Evolutionary conservation across 1,140 invertebrate genomes (phyloP), one percentile per base, ranked within the genome.

Genomic region (Drosophila arizonae): DNA sequence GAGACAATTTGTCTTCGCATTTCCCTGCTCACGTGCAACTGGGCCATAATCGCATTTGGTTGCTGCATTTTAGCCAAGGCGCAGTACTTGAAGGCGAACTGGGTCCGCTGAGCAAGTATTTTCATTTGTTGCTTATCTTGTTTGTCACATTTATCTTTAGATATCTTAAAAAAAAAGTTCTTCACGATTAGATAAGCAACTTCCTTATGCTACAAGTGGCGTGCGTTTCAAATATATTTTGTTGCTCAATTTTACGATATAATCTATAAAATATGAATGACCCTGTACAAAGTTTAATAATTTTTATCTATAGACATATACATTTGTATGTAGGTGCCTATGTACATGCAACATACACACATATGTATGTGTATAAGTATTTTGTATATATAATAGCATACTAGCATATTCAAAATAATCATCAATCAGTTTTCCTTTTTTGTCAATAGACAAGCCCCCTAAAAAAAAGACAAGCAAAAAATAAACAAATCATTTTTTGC

Each of bases 391-490:
- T 17, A 17, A 17, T 17, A 17, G 17, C 17, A 17, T 17, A 17
- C 17, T 17, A 17, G 17, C 17, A 17, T 17, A 17, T 17, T 17
- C 17, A 17, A 33, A 33, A 33, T 6, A 6, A 33, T 6, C 6
- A 33, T 33, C 10, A 15, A 33, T 52, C 28, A 15, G 17, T 17
- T 15, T 30, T 11, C 26, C 21, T 6, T 24, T 55, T 43, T 30
- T 5, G 52, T 11, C 13, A 10, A 9, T 8, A 6, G 76, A 82
- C 79, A 76, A 58, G 65, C 79, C 79, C 79, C 70, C 51, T 57
- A 24, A 28, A 10, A 72, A 78, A 68, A 26, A 55, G 43, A 52
- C 55, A 72, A 72, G 54, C 56, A 50, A 28, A 13, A 72, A 68
- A 41, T 57, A 54, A 62, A 45, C 30, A 9, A 39, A 17, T 33